These are phyloP conservation scores for Spodoptera frugiperda DNA, from an alignment of 1,140 invertebrate species.

Conservation along the genomic window DNA sequence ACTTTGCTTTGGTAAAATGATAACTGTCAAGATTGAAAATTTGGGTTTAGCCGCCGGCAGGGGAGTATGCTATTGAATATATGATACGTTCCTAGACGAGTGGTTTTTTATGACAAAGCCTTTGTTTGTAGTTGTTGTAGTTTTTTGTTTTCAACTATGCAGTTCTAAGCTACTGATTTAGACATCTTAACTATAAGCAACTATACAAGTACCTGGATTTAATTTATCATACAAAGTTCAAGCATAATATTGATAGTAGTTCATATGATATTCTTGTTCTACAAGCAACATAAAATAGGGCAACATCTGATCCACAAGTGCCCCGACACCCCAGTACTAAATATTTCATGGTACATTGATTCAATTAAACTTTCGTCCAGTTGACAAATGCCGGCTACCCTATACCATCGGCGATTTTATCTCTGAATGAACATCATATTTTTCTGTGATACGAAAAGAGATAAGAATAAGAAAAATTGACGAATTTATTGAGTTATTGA, in stretches of 20 bases:
- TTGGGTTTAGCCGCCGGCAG: constrained; percentile 73
- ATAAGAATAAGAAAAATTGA: background rate
- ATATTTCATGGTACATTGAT: constrained; percentile 20
- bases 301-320: background rate
- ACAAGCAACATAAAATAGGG: too few species aligned
- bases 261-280: too few species aligned
- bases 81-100: constrained; percentile 34
- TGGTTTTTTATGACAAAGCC: constrained; percentile 39
- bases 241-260: too few species aligned
- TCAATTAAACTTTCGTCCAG: constrained; percentile 18
- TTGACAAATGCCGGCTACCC: constrained; percentile 11
- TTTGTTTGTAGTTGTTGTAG: background rate
- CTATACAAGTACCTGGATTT: too few species aligned
- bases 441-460: constrained; percentile 7
- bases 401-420: background rate
- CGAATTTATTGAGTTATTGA: too few species aligned
- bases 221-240: too few species aligned
- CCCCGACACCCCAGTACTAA: constrained; percentile 5
- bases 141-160: too few species aligned
- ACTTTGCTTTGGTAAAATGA: constrained; percentile 85
- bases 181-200: too few species aligned
- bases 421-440: constrained; percentile 8
- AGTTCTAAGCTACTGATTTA: too few species aligned
- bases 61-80: constrained; percentile 61
- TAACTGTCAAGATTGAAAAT: constrained; percentile 84